Base-by-base conservation (phyloP, 2,113 vertebrate species). In the Cardinalis cardinalis region DNA sequence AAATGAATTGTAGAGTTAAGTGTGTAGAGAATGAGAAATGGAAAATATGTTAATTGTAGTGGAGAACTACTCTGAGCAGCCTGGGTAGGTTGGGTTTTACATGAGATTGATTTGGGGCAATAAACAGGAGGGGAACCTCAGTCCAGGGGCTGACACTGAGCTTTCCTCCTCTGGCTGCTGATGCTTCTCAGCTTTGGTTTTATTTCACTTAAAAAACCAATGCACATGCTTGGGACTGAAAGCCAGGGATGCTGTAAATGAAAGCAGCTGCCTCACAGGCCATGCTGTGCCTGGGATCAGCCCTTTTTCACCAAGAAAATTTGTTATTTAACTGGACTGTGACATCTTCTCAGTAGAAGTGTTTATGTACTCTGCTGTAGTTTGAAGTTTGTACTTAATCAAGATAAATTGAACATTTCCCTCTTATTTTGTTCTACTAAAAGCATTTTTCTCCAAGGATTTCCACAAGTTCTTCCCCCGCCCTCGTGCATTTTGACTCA, bases 1-100 rank as follows among this genome's bases (percentile, higher is more conserved):
- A 86, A 93, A 58, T 0, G 3, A 78, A 81, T 76, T 75, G 53
- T 81, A 72, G 44, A 77, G 66, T 63, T 75, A 82, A 48, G 7
- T 32, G 58, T 79, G 70, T 16, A 56, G 51, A 59, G 84, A 90
- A 69, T 66, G 77, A 92, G 80, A 92, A 86, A 71, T 71, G 44
- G 49, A 64, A 66, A 71, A 68, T 77, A 44, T 29, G 32, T 36
- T 77, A 21, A 80, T 85, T 74, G 40, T 41, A 32, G 55, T 32
- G 59, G 28, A 80, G 48, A n/a, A 82, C 34, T 82, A 10, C 52
- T 81, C 48, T 78, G 77, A 87, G 24, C 16, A 69, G 58, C 41
- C 73, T 38, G 1, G 31, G 78, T n/a, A 43, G 89, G 53, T 65
- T 38, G 46, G 86, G 43, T 90, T 93, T 83, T 43, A 12, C 0